Conservation (phyloP, 2,797 vertebrate species). For the Streptopelia turtur region DNA sequence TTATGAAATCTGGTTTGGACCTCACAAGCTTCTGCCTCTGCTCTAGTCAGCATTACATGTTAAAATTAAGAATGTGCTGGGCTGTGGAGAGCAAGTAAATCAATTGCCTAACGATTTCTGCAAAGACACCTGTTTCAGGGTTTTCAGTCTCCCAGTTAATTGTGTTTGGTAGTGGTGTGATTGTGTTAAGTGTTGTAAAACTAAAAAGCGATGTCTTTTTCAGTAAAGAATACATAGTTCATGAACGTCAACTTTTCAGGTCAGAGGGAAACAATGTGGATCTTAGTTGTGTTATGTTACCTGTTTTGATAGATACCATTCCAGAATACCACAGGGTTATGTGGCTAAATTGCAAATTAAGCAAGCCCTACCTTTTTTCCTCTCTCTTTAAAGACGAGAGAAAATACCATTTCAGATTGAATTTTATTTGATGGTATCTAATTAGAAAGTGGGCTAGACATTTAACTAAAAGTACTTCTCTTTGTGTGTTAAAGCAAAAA, state of each 20-base stretch:
- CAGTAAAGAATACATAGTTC: neutral
- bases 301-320: neutral
- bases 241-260: neutral
- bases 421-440: neutral
- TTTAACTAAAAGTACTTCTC: neutral
- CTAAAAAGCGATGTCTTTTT: neutral
- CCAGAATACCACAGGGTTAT: neutral
- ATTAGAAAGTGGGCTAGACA: neutral
- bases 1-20: neutral
- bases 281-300: neutral
- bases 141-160: neutral
- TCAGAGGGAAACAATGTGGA: neutral
- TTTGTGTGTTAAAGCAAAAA: neutral
- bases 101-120: conserved; percentile 2
- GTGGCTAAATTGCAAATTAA: neutral
- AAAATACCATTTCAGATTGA: neutral
- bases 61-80: neutral
- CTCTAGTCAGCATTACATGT: neutral
- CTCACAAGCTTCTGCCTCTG: neutral
- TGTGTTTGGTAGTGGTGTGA: neutral
- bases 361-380: rapidly evolving
- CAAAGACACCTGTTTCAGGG: neutral
- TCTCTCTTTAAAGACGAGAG: neutral
- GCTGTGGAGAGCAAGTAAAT: neutral
- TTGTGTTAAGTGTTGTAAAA: neutral